A percentile compares a stretch with the other conserved stretches of the same genome.
phyloP scores from a whole-genome alignment of 2,113 vertebrate genomes.

The Antigone vipio region DNA sequence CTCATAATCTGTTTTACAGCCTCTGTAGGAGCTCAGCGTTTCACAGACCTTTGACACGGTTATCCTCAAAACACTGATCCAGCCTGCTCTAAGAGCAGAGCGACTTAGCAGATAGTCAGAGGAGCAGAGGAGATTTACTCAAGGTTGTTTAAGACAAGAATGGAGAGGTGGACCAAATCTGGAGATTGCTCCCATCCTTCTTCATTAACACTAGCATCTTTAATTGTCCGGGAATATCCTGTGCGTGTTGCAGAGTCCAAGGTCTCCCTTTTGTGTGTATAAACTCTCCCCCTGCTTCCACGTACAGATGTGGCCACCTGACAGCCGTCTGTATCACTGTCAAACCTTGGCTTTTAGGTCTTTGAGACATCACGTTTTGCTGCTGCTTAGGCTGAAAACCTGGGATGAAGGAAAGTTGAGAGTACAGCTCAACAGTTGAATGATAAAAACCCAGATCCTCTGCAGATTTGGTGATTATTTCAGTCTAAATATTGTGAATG shows the following conservation, averaged over 20 bases:
- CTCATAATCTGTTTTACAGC: background rate
- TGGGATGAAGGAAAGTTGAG: background rate
- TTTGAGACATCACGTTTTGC: background rate
- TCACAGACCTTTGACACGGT: background rate
- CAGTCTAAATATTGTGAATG: background rate
- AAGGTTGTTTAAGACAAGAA: background rate
- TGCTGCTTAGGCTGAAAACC: background rate
- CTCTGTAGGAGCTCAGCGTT: background rate
- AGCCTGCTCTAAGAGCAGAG: background rate
- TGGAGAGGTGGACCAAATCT: background rate
- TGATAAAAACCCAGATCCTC: background rate
- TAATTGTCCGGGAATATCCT: background rate
- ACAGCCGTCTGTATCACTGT: background rate
- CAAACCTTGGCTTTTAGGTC: background rate
- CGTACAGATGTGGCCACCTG: rapidly evolving
- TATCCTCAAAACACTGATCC: background rate
- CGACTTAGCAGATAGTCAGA: background rate
- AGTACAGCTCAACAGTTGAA: background rate
- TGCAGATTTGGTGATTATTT: background rate
- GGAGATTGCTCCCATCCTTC: background rate
- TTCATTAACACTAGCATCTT: background rate
- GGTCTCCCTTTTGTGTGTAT: background rate
- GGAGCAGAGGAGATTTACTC: background rate
- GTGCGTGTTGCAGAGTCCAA: background rate
- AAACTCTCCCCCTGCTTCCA: background rate